Evolutionary conservation across 2,888 invertebrate genomes (phyloP), one percentile per base, ranked within the genome.

Genomic region (Oxytorus armatus): DNA sequence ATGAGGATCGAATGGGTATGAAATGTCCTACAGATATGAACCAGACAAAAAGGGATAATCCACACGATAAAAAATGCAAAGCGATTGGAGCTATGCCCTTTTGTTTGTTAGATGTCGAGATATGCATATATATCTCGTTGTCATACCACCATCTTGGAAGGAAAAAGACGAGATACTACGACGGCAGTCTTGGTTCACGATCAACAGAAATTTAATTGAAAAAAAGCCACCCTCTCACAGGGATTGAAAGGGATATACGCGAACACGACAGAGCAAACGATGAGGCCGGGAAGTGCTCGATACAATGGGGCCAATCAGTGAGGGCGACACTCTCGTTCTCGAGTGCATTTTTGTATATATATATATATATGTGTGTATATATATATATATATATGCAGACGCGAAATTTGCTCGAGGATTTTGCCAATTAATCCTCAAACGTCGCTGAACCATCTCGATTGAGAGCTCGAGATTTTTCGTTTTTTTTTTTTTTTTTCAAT

Each of bases 281-380:
- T 42, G 72, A 57, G 55, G 29, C 39, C 68, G 21, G 18, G 55
- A 63, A 75, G 55, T 47, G 65, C 76, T 73, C 72, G 78, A 70
- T 76, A 83, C 82, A 85, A 85, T 85, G 69, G 82, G 61, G 76
- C 76, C 82, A 85, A 84, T 82, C 82, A 82, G 73, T 66, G 66
- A 59, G 59, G 59, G 18, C 25, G 47, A 65, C 47, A 61, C 65
- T 70, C 59, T 82, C 61, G 29, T 73, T 33, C 73, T 69, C 42
- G 44, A 57, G 53, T 69, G 57, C 57, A 65, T 55, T 51, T 72
- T 39, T 59, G 49, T 69, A n/a, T 16, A 4, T 2, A 29, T 29
- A 29, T 25, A 8, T 18, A 23, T 42, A 21, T 23, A 23, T 11
- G 33, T n/a, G n/a, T n/a, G n/a, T n/a, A 57, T 53, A 14, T 14